Base-by-base conservation (phyloP, 2,113 vertebrate species). In the Chloebia gouldiae region DNA sequence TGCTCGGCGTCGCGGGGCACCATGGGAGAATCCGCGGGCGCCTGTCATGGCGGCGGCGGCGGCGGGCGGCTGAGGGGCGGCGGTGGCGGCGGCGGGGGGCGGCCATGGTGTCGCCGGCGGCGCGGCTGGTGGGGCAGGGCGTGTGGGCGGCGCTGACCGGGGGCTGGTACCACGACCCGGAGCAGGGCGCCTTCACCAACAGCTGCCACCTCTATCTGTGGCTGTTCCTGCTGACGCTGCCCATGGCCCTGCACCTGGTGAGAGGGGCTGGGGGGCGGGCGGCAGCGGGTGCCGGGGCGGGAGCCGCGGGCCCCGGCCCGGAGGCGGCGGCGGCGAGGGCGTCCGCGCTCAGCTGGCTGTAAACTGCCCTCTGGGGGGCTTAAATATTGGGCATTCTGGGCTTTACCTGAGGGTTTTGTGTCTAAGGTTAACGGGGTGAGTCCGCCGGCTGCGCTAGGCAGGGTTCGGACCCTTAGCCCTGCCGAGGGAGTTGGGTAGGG, bases 141-240 rank as follows among this genome's bases (percentile, higher is more conserved):
- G 98, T 99, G 72, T 99, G 99, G 99, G 99, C 99, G 95, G 99
- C 99, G 64, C 97, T 99, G 94, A 99, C 99, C 22, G 99, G 99
- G 33, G 99, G 99, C 91, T 99, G 99, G 99, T 99, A 99, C 96
- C 98, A 99, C 94, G 99, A 99, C 96, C 99, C 99, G n/a, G 98
- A 99, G 92, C 98, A 99, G 96, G 99, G 99, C 94, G 98, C 98
- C 98, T 99, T 99, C 97, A 99, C 99, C 96, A 99, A 99, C 98
- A 99, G 98, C 78, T 99, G 98, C 95, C 99, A 99, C 82, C 99
- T 99, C 76, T 99, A 99, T 98, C 96, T 99, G 95, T 99, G 99
- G 99, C 98, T 99, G 47, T 99, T 99, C 84, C 97, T 99, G 95
- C 98, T 99, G 60, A 98, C 99, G 97, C 95, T 99, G 94, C 99